Evolutionary conservation across 2,888 invertebrate genomes (phyloP), one percentile per base, ranked within the genome.

Genomic region (Dryomyza anilis): DNA sequence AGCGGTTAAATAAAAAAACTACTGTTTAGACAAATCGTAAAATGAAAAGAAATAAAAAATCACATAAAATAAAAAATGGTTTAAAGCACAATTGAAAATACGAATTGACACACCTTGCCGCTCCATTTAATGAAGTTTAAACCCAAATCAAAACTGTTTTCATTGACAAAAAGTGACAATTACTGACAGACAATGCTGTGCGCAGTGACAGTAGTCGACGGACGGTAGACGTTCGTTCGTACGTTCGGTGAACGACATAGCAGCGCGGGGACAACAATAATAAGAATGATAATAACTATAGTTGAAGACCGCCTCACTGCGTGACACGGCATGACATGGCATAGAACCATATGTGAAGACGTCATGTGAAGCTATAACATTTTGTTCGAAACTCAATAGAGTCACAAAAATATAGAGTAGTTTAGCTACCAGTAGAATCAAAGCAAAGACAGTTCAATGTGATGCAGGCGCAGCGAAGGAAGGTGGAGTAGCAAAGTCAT

Each of bases 101-200:
- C n/a, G n/a, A n/a, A n/a, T n/a, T 33, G 60, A 61, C 52, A 39
- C 60, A 50, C 52, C 50, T 50, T 33, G 12, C n/a, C 16, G 36
- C 30, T 36, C 25, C 60, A 48, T 25, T 50, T 61, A 61, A 61
- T 39, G 50, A 48, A 27, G 50, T 25, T 50, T 16, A 36, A 50
- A 60, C 48, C 50, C 36, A 52, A 27, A 61, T 61, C 60, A 61
- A 61, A 36, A 39, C 16, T 16, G 23, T 16, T 27, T 19, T 36
- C 23, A 27, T 39, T 75, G 77, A 75, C 74, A 75, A 77, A 75
- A 77, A 74, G 75, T 78, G 78, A 78, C 78, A 79, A 78, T 78
- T 78, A 77, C 76, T 74, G 76, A 74, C 76, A 72, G 23, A 36
- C 43, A 56, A 52, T 52, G n/a, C n/a, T 59, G 19, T 36, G 53